Base-by-base conservation (phyloP, 2,888 invertebrate species). In the Brachyptera putata region DNA sequence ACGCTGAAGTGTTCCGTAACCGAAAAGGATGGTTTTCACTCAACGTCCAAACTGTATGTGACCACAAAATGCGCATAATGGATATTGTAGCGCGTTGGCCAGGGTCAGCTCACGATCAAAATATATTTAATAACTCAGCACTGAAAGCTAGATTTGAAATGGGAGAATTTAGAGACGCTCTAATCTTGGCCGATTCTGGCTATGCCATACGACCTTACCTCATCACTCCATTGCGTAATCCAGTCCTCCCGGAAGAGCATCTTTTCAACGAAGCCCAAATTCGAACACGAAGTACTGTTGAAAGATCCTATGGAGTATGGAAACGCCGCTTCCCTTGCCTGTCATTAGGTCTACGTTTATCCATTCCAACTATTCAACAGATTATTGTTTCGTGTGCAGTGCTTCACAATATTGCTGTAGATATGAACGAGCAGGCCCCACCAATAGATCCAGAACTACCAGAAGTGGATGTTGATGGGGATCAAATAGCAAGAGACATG, bases 131-230 rank as follows among this genome's bases (percentile, higher is more conserved):
- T 22, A 39, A 21, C 18, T 59, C 58, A n/a, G n/a, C 16, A 2
- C 4, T 60, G 1, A 57, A 58, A 11, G 34, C 14, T 25, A 37
- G 41, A 16, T 30, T 60, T 36, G 43, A 58, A 41, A 60, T 18
- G 18, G 37, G 57, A 26, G 60, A 60, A 41, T 60, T 59, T 24
- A 57, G 58, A 3, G 41, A 60, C 41, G 37, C 14, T 3, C 58
- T 58, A 66, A 63, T 66, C n/a, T 16, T 48, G 21, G 57, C 57
- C 18, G 57, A 57, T 53, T 24, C 43, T 7, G 57, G 57, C 7
- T 57, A 57, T 26, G 25, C 48, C 16, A 18, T 21, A 16, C 14
- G 14, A n/a, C n/a, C 5, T 21, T 16, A 25, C 11, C 5, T 57
- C 1, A n/a, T 43, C 1, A 41, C 56, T 13, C 61, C 61, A 9